These are phyloP conservation scores for Synanceia verrucosa DNA, from an alignment of 2,797 vertebrate genomes.

Conservation along the genomic window DNA sequence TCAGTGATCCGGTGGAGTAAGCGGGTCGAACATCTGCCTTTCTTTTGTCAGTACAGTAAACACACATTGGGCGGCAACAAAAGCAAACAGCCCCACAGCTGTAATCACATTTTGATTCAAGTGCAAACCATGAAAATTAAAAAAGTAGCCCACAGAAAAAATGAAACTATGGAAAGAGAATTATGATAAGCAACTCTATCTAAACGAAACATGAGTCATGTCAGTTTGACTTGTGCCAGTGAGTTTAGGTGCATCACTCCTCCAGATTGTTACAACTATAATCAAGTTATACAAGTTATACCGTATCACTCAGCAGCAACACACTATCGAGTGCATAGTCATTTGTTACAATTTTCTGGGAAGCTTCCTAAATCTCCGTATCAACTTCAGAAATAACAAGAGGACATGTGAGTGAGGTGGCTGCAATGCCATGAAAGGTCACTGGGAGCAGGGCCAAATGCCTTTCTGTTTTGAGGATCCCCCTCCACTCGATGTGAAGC, in stretches of 20 bases:
- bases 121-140: too few relatives aligned
- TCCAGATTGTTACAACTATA: not conserved
- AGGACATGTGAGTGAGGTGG: conserved; percentile 49
- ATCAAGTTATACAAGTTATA: not conserved
- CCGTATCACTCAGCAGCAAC: not conserved
- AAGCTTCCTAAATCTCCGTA: conserved; percentile 30
- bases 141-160: not conserved
- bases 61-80: not conserved
- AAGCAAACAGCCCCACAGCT: not conserved
- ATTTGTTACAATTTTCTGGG: conserved; percentile 33
- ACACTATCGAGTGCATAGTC: conserved; percentile 1
- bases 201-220: not conserved
- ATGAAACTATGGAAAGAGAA: not conserved
- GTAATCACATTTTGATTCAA: not conserved
- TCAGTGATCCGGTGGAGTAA: not conserved
- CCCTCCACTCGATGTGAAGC: conserved; percentile 34
- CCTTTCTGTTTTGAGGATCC: conserved; percentile 75
- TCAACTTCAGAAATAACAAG: conserved; percentile 47
- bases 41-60: not conserved
- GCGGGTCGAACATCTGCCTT: not conserved
- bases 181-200: not conserved
- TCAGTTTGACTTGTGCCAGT: not conserved
- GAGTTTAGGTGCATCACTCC: conserved; percentile 11
- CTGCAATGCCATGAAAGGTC: conserved; percentile 68
- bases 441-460: conserved; percentile 60